These are phyloP conservation scores for Saimiri boliviensis DNA, from an alignment of 2,113 vertebrate species.

Conservation along the genomic window DNA sequence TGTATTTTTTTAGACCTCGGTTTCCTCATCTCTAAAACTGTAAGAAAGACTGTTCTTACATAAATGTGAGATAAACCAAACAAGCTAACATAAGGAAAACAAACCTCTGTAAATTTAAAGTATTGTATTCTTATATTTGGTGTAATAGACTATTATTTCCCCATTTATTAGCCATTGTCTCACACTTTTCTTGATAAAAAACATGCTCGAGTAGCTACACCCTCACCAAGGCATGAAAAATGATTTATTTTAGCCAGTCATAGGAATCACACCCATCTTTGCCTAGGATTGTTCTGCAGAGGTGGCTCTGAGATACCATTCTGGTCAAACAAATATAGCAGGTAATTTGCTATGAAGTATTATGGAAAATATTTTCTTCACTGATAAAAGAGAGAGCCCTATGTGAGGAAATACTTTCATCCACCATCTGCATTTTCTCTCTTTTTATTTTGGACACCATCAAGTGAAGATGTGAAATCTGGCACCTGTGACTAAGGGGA, in stretches of 20 bases:
- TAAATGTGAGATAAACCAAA: background rate
- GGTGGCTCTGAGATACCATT: background rate
- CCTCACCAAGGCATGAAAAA: background rate
- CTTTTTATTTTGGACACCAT: background rate
- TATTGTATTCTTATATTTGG: background rate
- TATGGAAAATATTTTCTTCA: background rate
- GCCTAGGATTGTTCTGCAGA: background rate
- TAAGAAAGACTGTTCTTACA: background rate
- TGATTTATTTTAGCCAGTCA: background rate
- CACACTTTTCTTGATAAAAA: slow-evolving; percentile 7
- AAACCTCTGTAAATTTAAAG: background rate
- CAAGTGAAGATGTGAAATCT: background rate
- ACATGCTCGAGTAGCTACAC: background rate
- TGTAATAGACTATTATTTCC: background rate
- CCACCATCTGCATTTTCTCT: background rate
- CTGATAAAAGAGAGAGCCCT: background rate
- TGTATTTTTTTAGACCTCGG: background rate
- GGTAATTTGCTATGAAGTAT: background rate
- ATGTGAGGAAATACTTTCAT: background rate
- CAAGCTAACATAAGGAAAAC: background rate
- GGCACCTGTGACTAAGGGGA: background rate
- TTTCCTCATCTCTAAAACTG: background rate
- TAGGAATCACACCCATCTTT: background rate
- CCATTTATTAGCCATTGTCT: background rate
- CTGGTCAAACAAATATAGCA: background rate